Evolutionary conservation across 1,140 invertebrate genomes (phyloP).

Genomic region (Scaptodrosophila lebanonensis): DNA sequence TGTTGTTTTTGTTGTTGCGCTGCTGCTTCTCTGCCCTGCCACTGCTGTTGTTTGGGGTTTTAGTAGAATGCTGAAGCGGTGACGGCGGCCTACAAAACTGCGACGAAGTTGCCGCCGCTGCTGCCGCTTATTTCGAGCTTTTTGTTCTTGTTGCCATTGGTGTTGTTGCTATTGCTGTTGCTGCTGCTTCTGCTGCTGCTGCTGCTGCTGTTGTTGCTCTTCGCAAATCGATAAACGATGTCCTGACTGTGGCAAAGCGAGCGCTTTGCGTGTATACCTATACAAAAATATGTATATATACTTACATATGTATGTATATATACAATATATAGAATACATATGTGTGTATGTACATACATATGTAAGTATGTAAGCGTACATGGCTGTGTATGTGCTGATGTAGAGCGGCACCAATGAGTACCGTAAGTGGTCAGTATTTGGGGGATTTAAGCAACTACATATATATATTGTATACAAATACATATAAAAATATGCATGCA

Average conservation of each 20-base stretch:
- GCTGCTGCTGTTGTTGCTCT: slow-evolving; percentile 51
- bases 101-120: slow-evolving; percentile 21
- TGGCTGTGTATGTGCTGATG: slow-evolving; percentile 7
- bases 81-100: slow-evolving; percentile 50
- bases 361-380: neutral
- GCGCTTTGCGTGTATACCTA: slow-evolving; percentile 57
- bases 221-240: slow-evolving; percentile 71
- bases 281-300: neutral
- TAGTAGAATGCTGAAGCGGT: slow-evolving; percentile 44
- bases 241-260: slow-evolving; percentile 58
- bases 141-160: slow-evolving; percentile 18
- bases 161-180: slow-evolving; percentile 11
- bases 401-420: slow-evolving; percentile 20
- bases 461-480: too few relatives aligned
- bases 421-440: slow-evolving; percentile 24
- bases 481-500: neutral
- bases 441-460: too few relatives aligned
- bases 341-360: slow-evolving; percentile 5
- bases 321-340: slow-evolving; percentile 14
- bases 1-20: slow-evolving; percentile 16
- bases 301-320: slow-evolving; percentile 1
- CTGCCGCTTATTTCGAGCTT: slow-evolving; percentile 21
- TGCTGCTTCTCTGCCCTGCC: slow-evolving; percentile 9
- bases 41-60: slow-evolving; percentile 27
- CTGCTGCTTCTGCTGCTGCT: slow-evolving; percentile 18